These are phyloP conservation scores for Eupithecia subumbrata DNA, from an alignment of 2,888 invertebrate genomes.

Conservation along the genomic window DNA sequence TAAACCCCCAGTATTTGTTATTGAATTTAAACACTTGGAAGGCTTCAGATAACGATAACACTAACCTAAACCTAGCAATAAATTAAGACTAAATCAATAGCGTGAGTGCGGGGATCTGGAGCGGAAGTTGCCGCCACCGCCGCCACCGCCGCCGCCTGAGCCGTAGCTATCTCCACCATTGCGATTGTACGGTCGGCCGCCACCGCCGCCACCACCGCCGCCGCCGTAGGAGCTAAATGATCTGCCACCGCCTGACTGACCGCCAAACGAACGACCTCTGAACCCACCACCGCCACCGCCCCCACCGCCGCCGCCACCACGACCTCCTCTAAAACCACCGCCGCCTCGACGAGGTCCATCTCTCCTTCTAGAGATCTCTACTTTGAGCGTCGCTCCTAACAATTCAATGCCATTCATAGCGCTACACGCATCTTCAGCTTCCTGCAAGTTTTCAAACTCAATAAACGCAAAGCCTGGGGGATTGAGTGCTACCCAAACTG, in stretches of 20 bases:
- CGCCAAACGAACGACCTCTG: constrained; percentile 69
- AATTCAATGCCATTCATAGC: constrained; percentile 94
- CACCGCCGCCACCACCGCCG: constrained; percentile 70
- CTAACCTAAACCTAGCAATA: constrained; percentile 74
- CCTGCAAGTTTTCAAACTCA: constrained; percentile 94
- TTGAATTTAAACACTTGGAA: constrained; percentile 82
- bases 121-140: constrained; percentile 80
- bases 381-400: constrained; percentile 93
- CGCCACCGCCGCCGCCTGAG: constrained; percentile 74
- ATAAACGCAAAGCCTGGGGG: constrained; percentile 97
- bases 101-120: constrained; percentile 80
- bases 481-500: constrained; percentile 97
- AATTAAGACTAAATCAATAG: constrained; percentile 76
- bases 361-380: constrained; percentile 93
- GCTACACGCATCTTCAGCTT: constrained; percentile 95
- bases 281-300: constrained; percentile 76
- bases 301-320: constrained; percentile 76
- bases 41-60: constrained; percentile 84
- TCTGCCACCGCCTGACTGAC: constrained; percentile 77
- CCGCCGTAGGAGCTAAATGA: constrained; percentile 83
- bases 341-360: constrained; percentile 87
- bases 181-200: constrained; percentile 72
- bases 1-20: constrained; percentile 79
- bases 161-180: constrained; percentile 76
- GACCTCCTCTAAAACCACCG: constrained; percentile 79